Evolutionary conservation across 92 coral and sea anemone species (phyloP).

Genomic region (Isaurus tuberculatus): DNA sequence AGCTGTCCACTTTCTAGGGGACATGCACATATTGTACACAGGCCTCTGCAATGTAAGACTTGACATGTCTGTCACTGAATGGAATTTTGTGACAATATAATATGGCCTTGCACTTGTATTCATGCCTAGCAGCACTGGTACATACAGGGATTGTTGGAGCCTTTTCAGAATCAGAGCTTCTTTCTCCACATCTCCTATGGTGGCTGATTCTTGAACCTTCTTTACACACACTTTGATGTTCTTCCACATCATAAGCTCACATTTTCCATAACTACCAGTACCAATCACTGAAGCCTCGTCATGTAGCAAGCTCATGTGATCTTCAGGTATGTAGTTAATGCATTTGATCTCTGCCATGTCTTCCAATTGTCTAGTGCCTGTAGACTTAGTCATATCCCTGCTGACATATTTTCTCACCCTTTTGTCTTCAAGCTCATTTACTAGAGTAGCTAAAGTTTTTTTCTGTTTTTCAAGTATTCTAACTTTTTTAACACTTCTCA

Average conservation of each 20-base stretch:
- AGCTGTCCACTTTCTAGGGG: conserved; percentile 46
- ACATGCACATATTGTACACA: conserved; percentile 10
- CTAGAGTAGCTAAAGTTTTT: conserved; percentile 35
- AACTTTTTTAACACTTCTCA: neutral
- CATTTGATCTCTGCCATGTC: conserved; percentile 8
- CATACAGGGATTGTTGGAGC: conserved; percentile 56
- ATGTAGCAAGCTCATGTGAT: neutral
- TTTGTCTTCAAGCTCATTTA: conserved; percentile 27
- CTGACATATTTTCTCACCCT: conserved; percentile 25
- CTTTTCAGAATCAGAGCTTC: conserved; percentile 53
- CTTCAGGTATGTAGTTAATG: conserved; percentile 26
- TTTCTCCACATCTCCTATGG: conserved; percentile 21
- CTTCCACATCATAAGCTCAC: conserved; percentile 56
- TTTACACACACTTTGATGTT: conserved; percentile 61
- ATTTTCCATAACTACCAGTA: conserved; percentile 43
- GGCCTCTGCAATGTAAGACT: conserved; percentile 50
- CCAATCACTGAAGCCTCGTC: neutral
- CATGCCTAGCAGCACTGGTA: conserved; percentile 55
- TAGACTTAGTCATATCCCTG: conserved; percentile 17
- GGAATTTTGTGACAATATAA: conserved; percentile 56
- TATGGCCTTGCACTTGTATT: conserved; percentile 28
- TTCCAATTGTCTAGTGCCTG: conserved; percentile 24
- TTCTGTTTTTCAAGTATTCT: conserved; percentile 57
- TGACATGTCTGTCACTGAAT: conserved; percentile 31
- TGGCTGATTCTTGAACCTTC: conserved; percentile 29